phyloP scores from a whole-genome alignment of 2,113 vertebrate genomes.

The Rana temporaria region DNA sequence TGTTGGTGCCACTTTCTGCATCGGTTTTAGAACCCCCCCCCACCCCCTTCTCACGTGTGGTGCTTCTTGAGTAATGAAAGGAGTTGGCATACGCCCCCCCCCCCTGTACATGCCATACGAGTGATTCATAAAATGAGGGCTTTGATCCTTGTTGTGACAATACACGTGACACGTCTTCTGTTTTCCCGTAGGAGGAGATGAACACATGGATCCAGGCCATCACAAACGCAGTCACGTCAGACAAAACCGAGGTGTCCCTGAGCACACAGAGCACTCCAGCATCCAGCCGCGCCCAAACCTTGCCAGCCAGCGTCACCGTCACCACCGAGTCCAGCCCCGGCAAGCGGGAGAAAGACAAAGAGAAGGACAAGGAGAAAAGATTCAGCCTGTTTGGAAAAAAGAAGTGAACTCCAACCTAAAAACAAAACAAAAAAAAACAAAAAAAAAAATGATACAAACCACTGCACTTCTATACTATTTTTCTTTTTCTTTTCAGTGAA shows the following conservation, averaged over 20 bases:
- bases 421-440: background rate
- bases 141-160: too few relatives aligned
- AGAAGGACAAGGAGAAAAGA: slow-evolving; percentile 91
- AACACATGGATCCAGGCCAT: slow-evolving; percentile 96
- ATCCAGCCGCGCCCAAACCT: slow-evolving; percentile 90
- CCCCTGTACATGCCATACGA: too few relatives aligned
- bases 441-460: slow-evolving; percentile 48
- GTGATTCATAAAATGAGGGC: too few relatives aligned
- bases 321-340: slow-evolving; percentile 91
- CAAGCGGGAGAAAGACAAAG: slow-evolving; percentile 93
- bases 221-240: slow-evolving; percentile 81
- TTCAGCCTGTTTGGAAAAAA: slow-evolving; percentile 98
- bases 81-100: too few relatives aligned
- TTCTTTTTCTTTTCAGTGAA: slow-evolving; percentile 74
- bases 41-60: too few relatives aligned
- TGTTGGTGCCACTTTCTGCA: too few relatives aligned
- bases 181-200: slow-evolving; percentile 94
- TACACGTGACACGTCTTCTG: slow-evolving; percentile 20
- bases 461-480: slow-evolving; percentile 78
- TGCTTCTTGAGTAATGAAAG: too few relatives aligned
- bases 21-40: too few relatives aligned
- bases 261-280: slow-evolving; percentile 90
- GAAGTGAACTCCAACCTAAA: slow-evolving; percentile 82
- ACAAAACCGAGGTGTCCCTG: slow-evolving; percentile 80
- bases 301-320: slow-evolving; percentile 86